Percentiles rank a stretch among this genome's conserved stretches.
phyloP scores from a whole-genome alignment of 1,140 invertebrate genomes.

The Chymomyza costata region DNA sequence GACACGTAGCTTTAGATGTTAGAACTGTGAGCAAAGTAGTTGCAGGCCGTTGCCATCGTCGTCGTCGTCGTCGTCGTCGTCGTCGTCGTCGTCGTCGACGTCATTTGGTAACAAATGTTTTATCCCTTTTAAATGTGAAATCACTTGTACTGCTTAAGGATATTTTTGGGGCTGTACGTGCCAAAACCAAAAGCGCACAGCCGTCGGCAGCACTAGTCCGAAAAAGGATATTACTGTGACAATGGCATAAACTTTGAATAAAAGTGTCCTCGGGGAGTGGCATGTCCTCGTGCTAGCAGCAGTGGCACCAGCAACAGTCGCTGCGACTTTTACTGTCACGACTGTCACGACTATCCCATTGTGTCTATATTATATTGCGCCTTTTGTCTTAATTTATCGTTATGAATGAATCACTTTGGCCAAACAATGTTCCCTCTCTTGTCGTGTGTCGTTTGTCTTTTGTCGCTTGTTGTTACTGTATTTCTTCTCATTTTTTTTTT shows the following conservation, averaged over 20 bases:
- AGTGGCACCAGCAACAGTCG: constrained; percentile 8
- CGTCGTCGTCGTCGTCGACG: too few species aligned
- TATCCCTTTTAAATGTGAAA: constrained; percentile 10
- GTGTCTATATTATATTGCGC: constrained; percentile 20
- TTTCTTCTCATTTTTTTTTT: neutral
- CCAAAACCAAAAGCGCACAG: constrained; percentile 4
- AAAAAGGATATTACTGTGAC: constrained; percentile 28
- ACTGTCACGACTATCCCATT: neutral
- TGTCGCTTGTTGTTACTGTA: neutral
- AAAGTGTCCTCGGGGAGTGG: constrained; percentile 50
- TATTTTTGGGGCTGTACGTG: constrained; percentile 39
- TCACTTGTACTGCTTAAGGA: constrained; percentile 31
- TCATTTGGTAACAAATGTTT: constrained; percentile 16
- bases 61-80: too few species aligned
- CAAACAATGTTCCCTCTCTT: constrained; percentile 21
- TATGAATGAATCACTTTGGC: constrained; percentile 66
- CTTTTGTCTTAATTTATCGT: constrained; percentile 64
- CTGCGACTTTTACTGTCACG: neutral
- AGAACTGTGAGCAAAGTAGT: too few species aligned
- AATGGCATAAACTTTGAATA: constrained; percentile 42
- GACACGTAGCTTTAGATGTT: too few species aligned
- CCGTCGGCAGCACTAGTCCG: constrained; percentile 2
- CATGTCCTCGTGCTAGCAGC: constrained; percentile 10
- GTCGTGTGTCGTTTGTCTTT: neutral
- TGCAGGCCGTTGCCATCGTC: too few species aligned